Base-by-base conservation (phyloP, 2,888 invertebrate genomes). In the Caenorhabditis imperialis region DNA sequence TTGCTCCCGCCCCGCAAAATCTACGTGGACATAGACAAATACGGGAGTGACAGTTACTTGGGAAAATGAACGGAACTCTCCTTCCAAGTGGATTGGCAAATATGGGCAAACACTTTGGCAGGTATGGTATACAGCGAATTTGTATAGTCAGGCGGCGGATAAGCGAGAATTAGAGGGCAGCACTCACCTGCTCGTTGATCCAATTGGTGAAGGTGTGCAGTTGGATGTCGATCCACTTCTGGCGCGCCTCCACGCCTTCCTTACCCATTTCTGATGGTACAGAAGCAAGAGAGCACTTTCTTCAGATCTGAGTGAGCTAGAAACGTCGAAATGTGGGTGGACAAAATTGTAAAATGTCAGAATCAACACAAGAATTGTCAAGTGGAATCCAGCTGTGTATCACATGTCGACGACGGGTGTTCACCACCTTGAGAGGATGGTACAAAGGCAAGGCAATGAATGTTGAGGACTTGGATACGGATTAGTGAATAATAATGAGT, bases 181-280 rank as follows among this genome's bases (percentile, higher is more conserved):
- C 42, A 42, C 8, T 23, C n/a, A 84, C 81, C 81, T 85, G 84
- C 33, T 83, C 78, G 70, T 86, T 86, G 37, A 86, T 74, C 84
- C 84, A 86, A 54, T 85, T 86, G n/a, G 83, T 80, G 47, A 86
- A 86, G 1, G 86, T 86, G 51, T 79, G 75, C 63, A 81, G 55
- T 73, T 85, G 85, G 45, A 85, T 85, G 42, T 75, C 69, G 37
- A 84, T 75, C 84, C 84, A 85, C 74, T 79, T 72, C 50, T 70
- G 78, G 27, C 75, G 75, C 35, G 54, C 63, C 47, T 79, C 79
- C 27, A 69, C 75, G n/a, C 74, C 67, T 38, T 67, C 42, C 47
- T 67, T 74, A 30, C 67, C 67, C 74, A 74, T 73, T 25, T 27
- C 33, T 30, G 33, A 51, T 44, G 23, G 37, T 40, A n/a, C 5